Conservation (phyloP, 2,113 vertebrate genomes). For the Sciurus niger region DNA sequence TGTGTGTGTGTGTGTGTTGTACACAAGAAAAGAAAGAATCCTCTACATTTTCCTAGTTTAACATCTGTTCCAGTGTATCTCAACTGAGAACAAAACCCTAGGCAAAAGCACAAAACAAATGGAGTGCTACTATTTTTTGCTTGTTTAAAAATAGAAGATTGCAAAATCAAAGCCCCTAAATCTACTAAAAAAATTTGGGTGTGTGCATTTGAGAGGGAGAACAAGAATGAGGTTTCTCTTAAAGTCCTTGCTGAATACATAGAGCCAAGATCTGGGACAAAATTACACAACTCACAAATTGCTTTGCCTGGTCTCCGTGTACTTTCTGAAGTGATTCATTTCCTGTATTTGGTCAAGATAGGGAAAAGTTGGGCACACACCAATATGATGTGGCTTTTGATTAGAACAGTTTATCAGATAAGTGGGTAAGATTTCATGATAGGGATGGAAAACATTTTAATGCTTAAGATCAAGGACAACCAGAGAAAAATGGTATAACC, state of each 20-base stretch:
- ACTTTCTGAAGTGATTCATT: conserved; percentile 74
- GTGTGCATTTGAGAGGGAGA: conserved; percentile 63
- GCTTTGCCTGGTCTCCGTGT: conserved; percentile 70
- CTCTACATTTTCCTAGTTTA: conserved; percentile 30
- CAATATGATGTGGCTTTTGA: conserved; percentile 70
- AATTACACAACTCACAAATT: conserved; percentile 73
- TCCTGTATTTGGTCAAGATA: conserved; percentile 84
- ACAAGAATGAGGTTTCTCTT: conserved; percentile 67
- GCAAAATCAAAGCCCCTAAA: conserved; percentile 64
- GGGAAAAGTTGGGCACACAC: conserved; percentile 66
- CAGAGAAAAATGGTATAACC: neutral
- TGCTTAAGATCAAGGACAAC: neutral
- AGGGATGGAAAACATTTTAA: conserved; percentile 59
- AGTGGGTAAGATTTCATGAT: conserved; percentile 66
- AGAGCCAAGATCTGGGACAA: neutral
- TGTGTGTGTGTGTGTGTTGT: too few species aligned
- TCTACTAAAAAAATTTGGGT: conserved; percentile 25
- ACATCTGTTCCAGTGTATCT: neutral
- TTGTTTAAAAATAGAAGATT: conserved; percentile 57
- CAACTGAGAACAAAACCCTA: conserved; percentile 5
- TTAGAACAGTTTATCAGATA: conserved; percentile 71
- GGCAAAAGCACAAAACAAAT: conserved; percentile 42
- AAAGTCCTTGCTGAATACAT: conserved; percentile 68
- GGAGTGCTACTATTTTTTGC: conserved; percentile 56
- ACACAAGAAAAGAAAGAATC: neutral